Base-by-base conservation (phyloP, 2,888 invertebrate species). In the Ceratothoa steindachneri region DNA sequence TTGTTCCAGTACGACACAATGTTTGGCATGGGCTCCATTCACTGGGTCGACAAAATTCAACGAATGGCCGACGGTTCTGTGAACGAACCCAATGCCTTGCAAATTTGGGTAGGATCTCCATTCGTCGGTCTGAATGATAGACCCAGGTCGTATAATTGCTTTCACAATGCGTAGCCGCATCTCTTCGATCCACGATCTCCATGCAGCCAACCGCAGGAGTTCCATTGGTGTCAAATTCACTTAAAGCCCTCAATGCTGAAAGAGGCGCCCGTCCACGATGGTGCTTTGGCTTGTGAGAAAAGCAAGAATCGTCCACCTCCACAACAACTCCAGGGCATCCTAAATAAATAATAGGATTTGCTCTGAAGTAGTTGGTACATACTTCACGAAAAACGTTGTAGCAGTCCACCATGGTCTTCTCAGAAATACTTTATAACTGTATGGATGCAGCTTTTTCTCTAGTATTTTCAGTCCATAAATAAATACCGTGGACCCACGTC, bases 221-320 rank as follows among this genome's bases (percentile, higher is more conserved):
- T 2, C 9, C 41, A 31, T 9, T n/a, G 12, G n/a, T 31, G 27
- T 68, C 68, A 22, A 68, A n/a, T 24, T 31, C 41, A 31, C 68
- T 41, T 22, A 68, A 68, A 9, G 41, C 68, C 68, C 68, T 31
- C 30, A 22, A 31, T 7, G 68, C 31, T 31, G 30, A 5, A 19
- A 19, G 19, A 4, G 68, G 68, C 41, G 51, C 68, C 4, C 68
- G 41, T 68, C 68, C 68, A 5, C 51, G 1, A 22, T 68, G 68
- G 31, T 68, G 68, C 41, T 68, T 68, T 41, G 68, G 68, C 41
- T 68, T 69, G 24, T 60, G 60, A 19, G 60, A 60, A 19, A 60
- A 60, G n/a, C 60, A 60, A 22, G 60, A 60, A 5, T 60, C 60
- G 5, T 60, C 24, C 9, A 60, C n/a, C n/a, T 60, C 9, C 5